phyloP scores from a whole-genome alignment of 2,888 invertebrate species.

The Andricus curvator region DNA sequence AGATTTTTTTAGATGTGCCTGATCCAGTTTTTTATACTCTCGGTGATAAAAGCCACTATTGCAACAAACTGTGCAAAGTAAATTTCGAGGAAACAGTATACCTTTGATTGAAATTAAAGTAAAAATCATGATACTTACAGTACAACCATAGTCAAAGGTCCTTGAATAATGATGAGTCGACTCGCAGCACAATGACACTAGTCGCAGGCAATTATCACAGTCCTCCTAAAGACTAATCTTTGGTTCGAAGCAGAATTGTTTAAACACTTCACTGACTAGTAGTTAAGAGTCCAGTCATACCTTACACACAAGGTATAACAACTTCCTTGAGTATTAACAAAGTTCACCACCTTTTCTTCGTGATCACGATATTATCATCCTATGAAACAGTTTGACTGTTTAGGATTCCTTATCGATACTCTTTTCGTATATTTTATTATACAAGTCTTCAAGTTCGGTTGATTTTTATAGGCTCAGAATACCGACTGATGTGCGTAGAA shows the following conservation, averaged over 20 bases:
- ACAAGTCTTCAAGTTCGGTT: neutral
- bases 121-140: slow-evolving; percentile 67
- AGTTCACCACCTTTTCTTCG: slow-evolving; percentile 11
- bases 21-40: neutral
- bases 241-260: slow-evolving; percentile 24
- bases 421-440: neutral
- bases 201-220: slow-evolving; percentile 24
- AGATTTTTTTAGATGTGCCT: neutral
- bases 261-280: slow-evolving; percentile 42
- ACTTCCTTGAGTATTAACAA: neutral
- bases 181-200: slow-evolving; percentile 1
- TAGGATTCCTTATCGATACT: neutral
- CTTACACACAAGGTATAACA: slow-evolving; percentile 3
- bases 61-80: neutral
- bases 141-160: slow-evolving; percentile 75
- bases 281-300: neutral
- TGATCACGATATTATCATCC: neutral
- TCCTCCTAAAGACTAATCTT: slow-evolving; percentile 27
- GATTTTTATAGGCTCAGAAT: neutral
- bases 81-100: too few species aligned
- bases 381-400: neutral
- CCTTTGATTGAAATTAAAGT: neutral
- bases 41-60: too few species aligned
- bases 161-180: slow-evolving; percentile 58
- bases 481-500: slow-evolving; percentile 30